Conservation (phyloP, 2,113 vertebrate genomes). For the Boleophthalmus pectinirostris region DNA sequence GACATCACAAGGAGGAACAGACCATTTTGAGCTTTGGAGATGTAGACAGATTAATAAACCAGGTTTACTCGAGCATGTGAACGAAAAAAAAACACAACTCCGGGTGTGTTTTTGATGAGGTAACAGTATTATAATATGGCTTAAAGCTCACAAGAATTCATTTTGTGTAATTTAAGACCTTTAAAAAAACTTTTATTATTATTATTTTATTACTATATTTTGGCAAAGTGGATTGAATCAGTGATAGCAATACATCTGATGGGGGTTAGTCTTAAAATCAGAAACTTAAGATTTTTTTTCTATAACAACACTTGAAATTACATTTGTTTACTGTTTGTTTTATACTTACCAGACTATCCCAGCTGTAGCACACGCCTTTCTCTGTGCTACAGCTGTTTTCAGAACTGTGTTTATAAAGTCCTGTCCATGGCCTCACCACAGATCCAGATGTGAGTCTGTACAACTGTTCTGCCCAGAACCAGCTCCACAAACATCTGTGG, state of each 20-base stretch:
- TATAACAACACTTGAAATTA: slow-evolving; percentile 4
- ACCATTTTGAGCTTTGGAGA: too few species aligned
- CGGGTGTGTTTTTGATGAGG: too few species aligned
- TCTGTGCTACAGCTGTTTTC: slow-evolving; percentile 46
- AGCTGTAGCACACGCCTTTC: slow-evolving; percentile 11
- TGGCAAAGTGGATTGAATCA: neutral
- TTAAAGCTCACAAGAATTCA: too few species aligned
- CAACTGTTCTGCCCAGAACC: slow-evolving; percentile 8
- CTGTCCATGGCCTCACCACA: slow-evolving; percentile 27
- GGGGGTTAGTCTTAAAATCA: neutral
- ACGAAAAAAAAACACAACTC: too few species aligned
- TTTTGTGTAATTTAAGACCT: too few species aligned
- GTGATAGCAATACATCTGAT: neutral
- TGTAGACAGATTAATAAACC: too few species aligned
- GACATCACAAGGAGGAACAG: too few species aligned
- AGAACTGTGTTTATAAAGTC: slow-evolving; percentile 28
- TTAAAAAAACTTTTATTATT: too few species aligned
- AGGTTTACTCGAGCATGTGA: too few species aligned
- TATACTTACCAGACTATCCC: slow-evolving; percentile 37
- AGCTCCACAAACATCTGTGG: slow-evolving; percentile 44
- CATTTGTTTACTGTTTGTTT: slow-evolving; percentile 9
- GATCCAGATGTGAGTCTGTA: slow-evolving; percentile 32
- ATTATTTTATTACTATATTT: too few species aligned
- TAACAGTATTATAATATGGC: too few species aligned
- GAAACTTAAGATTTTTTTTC: neutral